Conservation (phyloP, 2,113 vertebrate species). For the Otolemur garnettii region DNA sequence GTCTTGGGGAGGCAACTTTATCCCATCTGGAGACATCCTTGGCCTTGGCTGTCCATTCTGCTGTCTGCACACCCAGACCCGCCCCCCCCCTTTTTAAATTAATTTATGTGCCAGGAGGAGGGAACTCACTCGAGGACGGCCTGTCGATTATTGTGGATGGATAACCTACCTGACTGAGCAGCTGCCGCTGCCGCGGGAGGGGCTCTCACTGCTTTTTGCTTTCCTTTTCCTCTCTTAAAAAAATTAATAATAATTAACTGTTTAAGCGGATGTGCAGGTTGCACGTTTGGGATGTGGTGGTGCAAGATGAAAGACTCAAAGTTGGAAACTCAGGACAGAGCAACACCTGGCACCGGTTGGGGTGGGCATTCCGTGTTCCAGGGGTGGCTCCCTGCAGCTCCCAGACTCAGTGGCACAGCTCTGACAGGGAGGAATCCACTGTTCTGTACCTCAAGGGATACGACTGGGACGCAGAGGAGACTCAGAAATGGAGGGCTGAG, state of each 20-base stretch:
- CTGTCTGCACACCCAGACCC: rapidly evolving
- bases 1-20: rapidly evolving
- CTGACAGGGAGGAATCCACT: rapidly evolving
- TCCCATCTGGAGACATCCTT: not conserved
- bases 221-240: not conserved
- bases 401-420: not conserved
- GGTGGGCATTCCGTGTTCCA: rapidly evolving
- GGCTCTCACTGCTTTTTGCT: not conserved
- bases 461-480: rapidly evolving
- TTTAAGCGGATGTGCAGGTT: not conserved
- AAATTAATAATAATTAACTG: not conserved
- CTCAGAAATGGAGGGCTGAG: not conserved
- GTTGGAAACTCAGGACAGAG: not conserved
- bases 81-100: no score
- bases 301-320: not conserved
- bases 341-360: no score
- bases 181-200: not conserved
- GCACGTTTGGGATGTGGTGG: not conserved
- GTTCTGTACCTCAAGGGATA: not conserved
- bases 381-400: rapidly evolving
- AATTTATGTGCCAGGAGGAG: not conserved
- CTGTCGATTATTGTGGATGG: not conserved
- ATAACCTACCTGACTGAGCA: not conserved
- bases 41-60: not conserved
- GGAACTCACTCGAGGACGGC: not conserved